Evolutionary conservation across 2,113 vertebrate species (phyloP), one percentile per base, ranked within the genome.

Genomic region (Thymallus thymallus): DNA sequence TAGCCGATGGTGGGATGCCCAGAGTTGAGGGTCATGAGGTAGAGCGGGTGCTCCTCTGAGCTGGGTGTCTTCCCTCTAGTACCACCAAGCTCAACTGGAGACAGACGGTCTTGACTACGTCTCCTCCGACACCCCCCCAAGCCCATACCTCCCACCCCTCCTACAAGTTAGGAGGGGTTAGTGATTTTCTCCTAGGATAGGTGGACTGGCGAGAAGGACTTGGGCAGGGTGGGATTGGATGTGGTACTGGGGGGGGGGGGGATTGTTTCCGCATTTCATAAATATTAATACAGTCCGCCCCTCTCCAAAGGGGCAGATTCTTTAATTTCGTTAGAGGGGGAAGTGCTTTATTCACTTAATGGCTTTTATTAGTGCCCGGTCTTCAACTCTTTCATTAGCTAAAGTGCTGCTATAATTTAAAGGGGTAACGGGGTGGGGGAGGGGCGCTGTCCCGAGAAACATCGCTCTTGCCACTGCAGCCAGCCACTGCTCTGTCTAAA

Each of bases 321-420:
- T 93, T 94, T 94, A 93, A 93, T 94, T 94, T 94, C 90, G 93
- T 94, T 94, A 92, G 90, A 92, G 91, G 90, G 93, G 92, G 92
- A 93, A 94, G 92, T 89, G 91, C 92, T 93, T 94, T 93, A 94
- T 93, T 93, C 92, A 93, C 91, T 93, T 93, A 94, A 94, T 94
- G 93, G 92, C 90, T 93, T 94, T 94, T 93, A 94, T 94, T 94
- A 94, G 92, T 93, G 91, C 86, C 88, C 81, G 78, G 89, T 92
- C 92, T 92, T 93, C 91, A 93, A 93, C 91, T 93, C 91, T 94
- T 94, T 94, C 93, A 94, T 94, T 94, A 94, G 92, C 91, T 93
- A 93, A 93, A 94, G 93, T 94, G 93, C 93, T 91, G 91, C 92
- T 90, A 93, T 94, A 94, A 94, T 94, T 94, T 93, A 94, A 92